These are phyloP conservation scores for Mus spretus DNA, from an alignment of 2,797 vertebrate genomes.

Conservation along the genomic window DNA sequence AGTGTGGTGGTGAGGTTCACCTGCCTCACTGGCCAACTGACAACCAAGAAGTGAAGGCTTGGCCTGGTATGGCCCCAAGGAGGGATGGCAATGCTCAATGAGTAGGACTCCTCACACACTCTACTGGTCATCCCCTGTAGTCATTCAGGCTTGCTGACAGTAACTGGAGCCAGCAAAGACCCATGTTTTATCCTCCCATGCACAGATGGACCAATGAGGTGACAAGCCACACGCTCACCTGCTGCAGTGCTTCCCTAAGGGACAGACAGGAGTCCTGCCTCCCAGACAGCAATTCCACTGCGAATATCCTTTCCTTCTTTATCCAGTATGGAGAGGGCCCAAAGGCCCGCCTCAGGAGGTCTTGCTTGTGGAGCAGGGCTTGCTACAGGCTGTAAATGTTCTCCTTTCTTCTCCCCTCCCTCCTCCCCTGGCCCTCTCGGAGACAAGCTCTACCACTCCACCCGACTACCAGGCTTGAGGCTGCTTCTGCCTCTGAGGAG, in stretches of 20 bases:
- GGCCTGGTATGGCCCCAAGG: too few species aligned
- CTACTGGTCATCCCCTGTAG: neutral
- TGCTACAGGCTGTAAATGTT: fast-evolving
- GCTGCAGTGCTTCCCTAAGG: fast-evolving
- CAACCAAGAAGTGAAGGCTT: neutral
- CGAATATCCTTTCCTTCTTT: neutral
- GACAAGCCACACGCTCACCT: too few species aligned
- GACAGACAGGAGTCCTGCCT: too few species aligned
- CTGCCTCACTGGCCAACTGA: neutral
- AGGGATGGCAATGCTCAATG: neutral
- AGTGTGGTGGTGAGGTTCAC: neutral
- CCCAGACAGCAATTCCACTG: neutral
- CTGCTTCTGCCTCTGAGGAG: neutral
- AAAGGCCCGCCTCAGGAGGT: neutral
- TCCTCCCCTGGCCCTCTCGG: neutral
- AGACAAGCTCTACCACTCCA: neutral
- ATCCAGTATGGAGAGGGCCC: too few species aligned
- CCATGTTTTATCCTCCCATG: fast-evolving
- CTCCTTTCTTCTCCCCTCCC: too few species aligned
- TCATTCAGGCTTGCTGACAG: neutral
- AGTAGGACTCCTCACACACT: too few species aligned
- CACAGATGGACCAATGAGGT: neutral
- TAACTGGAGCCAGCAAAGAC: fast-evolving
- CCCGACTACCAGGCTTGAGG: fast-evolving
- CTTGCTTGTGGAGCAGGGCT: neutral